Evolutionary conservation across 2,888 invertebrate species (phyloP), one percentile per base, ranked within the genome.

Genomic region (Oscheius sp.): DNA sequence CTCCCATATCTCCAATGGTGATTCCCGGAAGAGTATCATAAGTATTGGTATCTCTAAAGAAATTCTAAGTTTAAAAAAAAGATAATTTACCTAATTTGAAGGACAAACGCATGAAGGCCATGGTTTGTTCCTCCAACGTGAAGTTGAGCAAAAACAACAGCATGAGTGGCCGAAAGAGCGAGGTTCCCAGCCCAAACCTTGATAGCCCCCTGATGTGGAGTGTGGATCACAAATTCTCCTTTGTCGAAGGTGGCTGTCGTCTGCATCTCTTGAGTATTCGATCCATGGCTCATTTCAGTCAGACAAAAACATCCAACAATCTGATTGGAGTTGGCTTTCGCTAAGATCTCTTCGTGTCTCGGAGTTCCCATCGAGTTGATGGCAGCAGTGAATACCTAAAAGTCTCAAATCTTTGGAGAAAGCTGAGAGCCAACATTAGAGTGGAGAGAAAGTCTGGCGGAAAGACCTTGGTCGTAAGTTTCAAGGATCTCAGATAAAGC

Each of bases 281-380:
- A 93, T 0, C 95, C 95, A 87, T 96, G 95, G 0, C 92, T 91
- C 8, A 95, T 91, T 88, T 96, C 95, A 0, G 95, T 95, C 50
- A 95, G 87, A 0, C 93, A 93, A 87, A 93, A 94, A 81, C 93
- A 93, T 2, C 94, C 92, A 73, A 92, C 88, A 65, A 92, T 89
- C 89, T 91, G 73, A 27, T 73, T 83, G 57, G 82, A 84, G 31
- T 83, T 81, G 17, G 79, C 82, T 29, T 76, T 72, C 42, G 86
- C 79, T 6, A 87, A 78, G 27, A 84, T 76, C 4, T 81, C 71
- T 53, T 84, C 84, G 71, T 88, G 88, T 17, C 84, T 72, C 57
- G 86, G 83, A 3, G 88, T 88, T 27, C 88, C 88, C 70, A 87
- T 82, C 61, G 87, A 86, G 33, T 85, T 77, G 3, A 88, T 82